Percentiles rank a stretch among this genome's conserved stretches.
These are phyloP conservation scores for Drosophila serrata DNA, from an alignment of 1,140 invertebrate species.

Conservation along the genomic window DNA sequence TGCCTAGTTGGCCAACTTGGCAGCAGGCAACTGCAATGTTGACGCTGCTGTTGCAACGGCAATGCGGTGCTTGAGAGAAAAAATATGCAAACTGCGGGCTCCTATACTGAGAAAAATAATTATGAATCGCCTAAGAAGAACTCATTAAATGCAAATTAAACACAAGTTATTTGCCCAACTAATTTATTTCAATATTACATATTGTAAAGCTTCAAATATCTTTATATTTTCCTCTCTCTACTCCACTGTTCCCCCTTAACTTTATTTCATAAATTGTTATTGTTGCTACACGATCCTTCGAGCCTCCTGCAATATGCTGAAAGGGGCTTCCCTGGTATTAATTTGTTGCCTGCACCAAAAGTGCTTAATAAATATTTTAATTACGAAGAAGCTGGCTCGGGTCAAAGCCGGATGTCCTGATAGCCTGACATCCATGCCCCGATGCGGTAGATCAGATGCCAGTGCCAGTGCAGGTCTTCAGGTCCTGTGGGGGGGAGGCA, in stretches of 20 bases:
- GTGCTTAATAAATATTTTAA: slow-evolving; percentile 81
- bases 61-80: slow-evolving; percentile 26
- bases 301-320: slow-evolving; percentile 8
- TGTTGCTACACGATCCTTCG: too few species aligned
- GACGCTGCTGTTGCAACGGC: slow-evolving; percentile 71
- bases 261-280: slow-evolving; percentile 35
- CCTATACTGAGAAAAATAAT: slow-evolving; percentile 15
- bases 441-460: slow-evolving; percentile 33
- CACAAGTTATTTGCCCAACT: too few species aligned
- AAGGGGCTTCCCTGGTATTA: slow-evolving; percentile 49
- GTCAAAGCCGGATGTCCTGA: slow-evolving; percentile 19
- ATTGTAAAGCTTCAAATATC: too few species aligned
- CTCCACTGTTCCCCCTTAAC: slow-evolving; percentile 13
- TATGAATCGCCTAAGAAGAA: background rate
- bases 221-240: background rate
- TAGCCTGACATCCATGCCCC: slow-evolving; percentile 13
- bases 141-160: background rate
- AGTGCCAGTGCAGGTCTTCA: slow-evolving; percentile 38
- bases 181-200: background rate
- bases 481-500: slow-evolving; percentile 9
- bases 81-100: slow-evolving; percentile 51
- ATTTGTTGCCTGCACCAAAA: slow-evolving; percentile 77
- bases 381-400: slow-evolving; percentile 42
- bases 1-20: slow-evolving; percentile 77
- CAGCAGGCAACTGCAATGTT: slow-evolving; percentile 77